phyloP scores from a whole-genome alignment of 2,797 vertebrate species.

The Bucorvus abyssinicus region DNA sequence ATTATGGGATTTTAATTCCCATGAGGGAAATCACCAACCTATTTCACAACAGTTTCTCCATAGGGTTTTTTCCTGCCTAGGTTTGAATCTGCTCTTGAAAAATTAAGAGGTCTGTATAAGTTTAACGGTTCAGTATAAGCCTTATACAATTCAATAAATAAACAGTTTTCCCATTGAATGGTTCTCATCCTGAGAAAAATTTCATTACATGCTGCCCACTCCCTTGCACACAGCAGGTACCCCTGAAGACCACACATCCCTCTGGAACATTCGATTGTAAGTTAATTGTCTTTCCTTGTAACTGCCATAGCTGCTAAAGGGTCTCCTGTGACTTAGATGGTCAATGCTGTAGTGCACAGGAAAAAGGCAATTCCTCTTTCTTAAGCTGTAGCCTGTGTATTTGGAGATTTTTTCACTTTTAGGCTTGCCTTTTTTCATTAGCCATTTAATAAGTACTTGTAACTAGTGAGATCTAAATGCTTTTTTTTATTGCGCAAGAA shows the following conservation, averaged over 20 bases:
- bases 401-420: not conserved
- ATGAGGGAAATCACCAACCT: not conserved
- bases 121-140: not conserved
- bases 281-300: not conserved
- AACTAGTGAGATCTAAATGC: not conserved
- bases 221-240: fast-evolving
- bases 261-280: not conserved
- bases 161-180: not conserved
- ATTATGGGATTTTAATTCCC: not conserved
- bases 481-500: not conserved
- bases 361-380: not conserved
- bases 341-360: not conserved
- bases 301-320: not conserved
- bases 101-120: not conserved
- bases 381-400: not conserved
- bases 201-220: not conserved
- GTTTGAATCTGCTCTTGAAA: not conserved
- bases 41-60: not conserved
- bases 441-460: not conserved
- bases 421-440: not conserved
- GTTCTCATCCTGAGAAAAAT: not conserved
- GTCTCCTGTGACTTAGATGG: not conserved
- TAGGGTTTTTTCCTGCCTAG: not conserved
- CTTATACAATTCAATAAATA: not conserved
- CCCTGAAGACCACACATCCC: not conserved